Conservation (phyloP, 2,888 invertebrate species). For the Rhynchonema sp. region DNA sequence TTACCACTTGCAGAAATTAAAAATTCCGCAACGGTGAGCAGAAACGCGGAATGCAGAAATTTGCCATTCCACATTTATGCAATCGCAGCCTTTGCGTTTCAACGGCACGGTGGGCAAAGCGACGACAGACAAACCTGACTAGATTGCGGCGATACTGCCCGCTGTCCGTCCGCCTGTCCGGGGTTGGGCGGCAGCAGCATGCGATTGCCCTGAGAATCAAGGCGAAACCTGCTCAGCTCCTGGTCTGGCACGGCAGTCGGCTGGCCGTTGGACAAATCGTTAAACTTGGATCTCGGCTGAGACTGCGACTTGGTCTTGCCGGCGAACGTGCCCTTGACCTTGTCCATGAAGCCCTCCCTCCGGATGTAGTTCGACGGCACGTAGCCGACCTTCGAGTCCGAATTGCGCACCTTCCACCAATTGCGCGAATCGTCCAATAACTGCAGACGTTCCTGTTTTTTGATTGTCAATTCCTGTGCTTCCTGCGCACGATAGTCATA, state of each 20-base stretch:
- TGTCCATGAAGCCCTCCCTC: conserved; percentile 46
- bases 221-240: neutral
- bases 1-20: no score
- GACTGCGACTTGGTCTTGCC: conserved; percentile 2
- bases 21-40: no score
- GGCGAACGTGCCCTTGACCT: conserved; percentile 19
- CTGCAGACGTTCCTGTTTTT: conserved; percentile 88
- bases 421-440: conserved; percentile 91
- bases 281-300: no score
- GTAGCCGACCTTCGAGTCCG: conserved; percentile 79
- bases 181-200: neutral
- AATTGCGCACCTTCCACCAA: conserved; percentile 56
- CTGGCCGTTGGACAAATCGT: neutral
- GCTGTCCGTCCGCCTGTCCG: neutral
- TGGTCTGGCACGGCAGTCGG: no score
- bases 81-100: no score
- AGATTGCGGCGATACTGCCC: neutral
- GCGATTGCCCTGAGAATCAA: conserved; percentile 1
- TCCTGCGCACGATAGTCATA: conserved; percentile 97
- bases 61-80: no score
- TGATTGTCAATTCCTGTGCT: conserved; percentile 67
- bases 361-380: conserved; percentile 99
- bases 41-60: no score
- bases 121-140: no score
- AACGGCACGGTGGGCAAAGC: no score